These are phyloP conservation scores for Oreotrochilus melanogaster DNA, from an alignment of 2,113 vertebrate genomes.

Conservation along the genomic window DNA sequence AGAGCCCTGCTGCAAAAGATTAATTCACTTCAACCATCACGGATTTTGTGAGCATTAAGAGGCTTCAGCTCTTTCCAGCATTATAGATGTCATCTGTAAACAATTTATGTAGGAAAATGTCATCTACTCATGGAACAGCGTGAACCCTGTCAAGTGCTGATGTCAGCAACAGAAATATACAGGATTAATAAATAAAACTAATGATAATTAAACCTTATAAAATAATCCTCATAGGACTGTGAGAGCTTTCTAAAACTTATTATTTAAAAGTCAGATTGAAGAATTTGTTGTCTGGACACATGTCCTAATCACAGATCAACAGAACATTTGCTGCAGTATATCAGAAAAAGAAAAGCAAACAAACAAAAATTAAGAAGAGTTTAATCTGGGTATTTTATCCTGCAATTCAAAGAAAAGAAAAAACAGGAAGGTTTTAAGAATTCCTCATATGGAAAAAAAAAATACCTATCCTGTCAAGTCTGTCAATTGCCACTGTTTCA, in stretches of 20 bases:
- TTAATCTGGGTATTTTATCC: not conserved
- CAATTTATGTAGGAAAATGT: not conserved
- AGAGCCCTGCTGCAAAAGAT: conserved; percentile 23
- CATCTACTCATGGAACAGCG: not conserved
- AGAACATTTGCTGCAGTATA: not conserved
- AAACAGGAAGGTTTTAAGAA: not conserved
- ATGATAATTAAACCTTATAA: not conserved
- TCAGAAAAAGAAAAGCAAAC: not conserved
- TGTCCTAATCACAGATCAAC: conserved; percentile 27
- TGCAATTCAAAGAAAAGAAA: not conserved
- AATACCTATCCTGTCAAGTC: conserved; percentile 88
- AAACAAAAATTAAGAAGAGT: not conserved
- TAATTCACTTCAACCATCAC: conserved; percentile 18
- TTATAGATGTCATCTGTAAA: not conserved
- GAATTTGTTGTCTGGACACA: not conserved
- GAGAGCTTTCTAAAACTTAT: not conserved
- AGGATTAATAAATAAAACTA: conserved; percentile 29
- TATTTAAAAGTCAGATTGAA: conserved; percentile 13
- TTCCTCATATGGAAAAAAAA: not conserved
- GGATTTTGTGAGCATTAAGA: not conserved
- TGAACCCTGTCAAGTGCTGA: not conserved
- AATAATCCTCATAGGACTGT: not conserved
- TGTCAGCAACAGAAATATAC: not conserved
- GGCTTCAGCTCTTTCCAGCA: not conserved
- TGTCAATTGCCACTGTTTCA: conserved; percentile 97